Evolutionary conservation across 2,797 vertebrate species (phyloP).

Genomic region (Anabas testudineus): DNA sequence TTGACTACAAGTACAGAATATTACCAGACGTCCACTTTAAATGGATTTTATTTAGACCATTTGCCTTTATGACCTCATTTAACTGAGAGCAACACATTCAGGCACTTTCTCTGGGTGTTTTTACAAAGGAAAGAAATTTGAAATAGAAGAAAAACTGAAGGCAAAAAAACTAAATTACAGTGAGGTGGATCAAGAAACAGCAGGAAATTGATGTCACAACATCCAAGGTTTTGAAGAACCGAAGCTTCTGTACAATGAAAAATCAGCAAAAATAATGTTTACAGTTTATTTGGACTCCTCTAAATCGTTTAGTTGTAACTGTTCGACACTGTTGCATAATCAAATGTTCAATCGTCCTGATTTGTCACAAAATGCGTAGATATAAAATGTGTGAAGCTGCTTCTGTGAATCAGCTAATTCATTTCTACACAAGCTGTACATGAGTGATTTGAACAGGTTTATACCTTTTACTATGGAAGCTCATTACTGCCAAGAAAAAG

Average conservation of each 20-base stretch:
- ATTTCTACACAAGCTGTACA: constrained; percentile 35
- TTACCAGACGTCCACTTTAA: not conserved
- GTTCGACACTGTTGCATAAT: constrained; percentile 52
- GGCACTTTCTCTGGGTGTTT: constrained; percentile 44
- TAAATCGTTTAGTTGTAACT: constrained; percentile 2
- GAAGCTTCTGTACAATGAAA: not conserved
- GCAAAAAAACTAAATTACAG: not conserved
- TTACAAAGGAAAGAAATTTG: constrained; percentile 9
- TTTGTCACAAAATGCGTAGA: constrained; percentile 33
- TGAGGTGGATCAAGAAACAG: not conserved
- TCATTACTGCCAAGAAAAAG: constrained; percentile 15
- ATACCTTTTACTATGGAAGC: constrained; percentile 9
- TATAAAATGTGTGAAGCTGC: constrained; percentile 36
- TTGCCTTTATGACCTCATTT: not conserved
- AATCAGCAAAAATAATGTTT: not conserved
- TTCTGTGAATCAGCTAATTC: constrained; percentile 22
- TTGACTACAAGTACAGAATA: no score
- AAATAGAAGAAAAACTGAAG: not conserved
- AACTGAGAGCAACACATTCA: constrained; percentile 14
- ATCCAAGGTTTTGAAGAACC: not conserved
- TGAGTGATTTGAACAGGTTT: not conserved
- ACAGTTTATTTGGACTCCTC: not conserved
- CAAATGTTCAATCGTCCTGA: constrained; percentile 25
- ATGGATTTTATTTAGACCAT: not conserved
- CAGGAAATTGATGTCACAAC: not conserved